A percentile compares a stretch with the other conserved stretches of the same genome.
These are phyloP conservation scores for Thaumetopoea pityocampa DNA, from an alignment of 1,140 invertebrate species.

Conservation along the genomic window DNA sequence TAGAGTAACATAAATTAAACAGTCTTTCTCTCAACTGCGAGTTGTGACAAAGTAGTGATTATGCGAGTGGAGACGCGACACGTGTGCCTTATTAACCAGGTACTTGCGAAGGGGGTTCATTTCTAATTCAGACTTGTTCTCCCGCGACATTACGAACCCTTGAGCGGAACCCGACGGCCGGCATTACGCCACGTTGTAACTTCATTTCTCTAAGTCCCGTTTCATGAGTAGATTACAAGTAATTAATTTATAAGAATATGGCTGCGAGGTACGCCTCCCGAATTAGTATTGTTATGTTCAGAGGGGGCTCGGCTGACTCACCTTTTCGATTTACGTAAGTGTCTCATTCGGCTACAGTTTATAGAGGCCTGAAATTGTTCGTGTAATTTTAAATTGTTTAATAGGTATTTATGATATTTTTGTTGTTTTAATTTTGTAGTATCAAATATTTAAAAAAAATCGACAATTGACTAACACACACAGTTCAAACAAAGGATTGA, in stretches of 20 bases:
- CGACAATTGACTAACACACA: too few relatives aligned
- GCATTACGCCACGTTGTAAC: slow-evolving; percentile 56
- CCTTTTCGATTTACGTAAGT: slow-evolving; percentile 7
- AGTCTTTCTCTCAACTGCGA: background rate
- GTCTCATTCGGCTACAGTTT: background rate
- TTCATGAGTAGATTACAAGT: slow-evolving; percentile 73
- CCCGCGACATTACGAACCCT: slow-evolving; percentile 56
- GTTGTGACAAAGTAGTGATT: slow-evolving; percentile 19
- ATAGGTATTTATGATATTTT: too few relatives aligned
- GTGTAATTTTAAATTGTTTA: background rate
- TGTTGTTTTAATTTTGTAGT: too few relatives aligned
- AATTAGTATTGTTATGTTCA: slow-evolving; percentile 41
- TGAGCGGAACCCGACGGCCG: slow-evolving; percentile 30
- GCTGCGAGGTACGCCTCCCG: slow-evolving; percentile 39
- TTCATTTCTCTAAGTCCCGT: slow-evolving; percentile 68
- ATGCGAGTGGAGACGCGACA: slow-evolving; percentile 34
- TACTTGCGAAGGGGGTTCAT: slow-evolving; percentile 46
- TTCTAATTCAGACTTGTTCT: slow-evolving; percentile 67
- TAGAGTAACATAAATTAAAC: too few relatives aligned
- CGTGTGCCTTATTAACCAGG: slow-evolving; percentile 57
- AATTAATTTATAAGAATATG: slow-evolving; percentile 75
- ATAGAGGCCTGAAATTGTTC: too few relatives aligned
- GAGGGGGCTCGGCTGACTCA: slow-evolving; percentile 22
- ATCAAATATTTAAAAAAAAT: too few relatives aligned
- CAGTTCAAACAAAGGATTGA: too few relatives aligned